phyloP scores from a whole-genome alignment of 2,797 vertebrate genomes.

The Lacerta agilis region DNA sequence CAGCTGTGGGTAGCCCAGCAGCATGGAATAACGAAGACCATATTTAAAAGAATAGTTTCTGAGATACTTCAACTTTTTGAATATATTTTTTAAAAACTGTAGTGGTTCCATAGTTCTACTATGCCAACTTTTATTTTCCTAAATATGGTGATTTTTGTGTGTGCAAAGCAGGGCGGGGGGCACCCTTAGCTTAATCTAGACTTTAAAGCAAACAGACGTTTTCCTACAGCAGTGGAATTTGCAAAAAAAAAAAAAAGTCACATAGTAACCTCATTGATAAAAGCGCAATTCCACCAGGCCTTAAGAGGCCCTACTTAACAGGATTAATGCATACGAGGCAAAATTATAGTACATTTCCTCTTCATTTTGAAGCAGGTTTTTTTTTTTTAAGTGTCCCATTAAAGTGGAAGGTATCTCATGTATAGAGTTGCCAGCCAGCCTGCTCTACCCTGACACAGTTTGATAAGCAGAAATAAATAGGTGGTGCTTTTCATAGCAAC shows the following conservation, averaged over 20 bases:
- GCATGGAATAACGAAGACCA: slow-evolving; percentile 78
- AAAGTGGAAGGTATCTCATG: slow-evolving; percentile 52
- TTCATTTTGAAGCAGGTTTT: slow-evolving; percentile 53
- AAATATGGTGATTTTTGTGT: slow-evolving; percentile 82
- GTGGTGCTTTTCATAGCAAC: neutral
- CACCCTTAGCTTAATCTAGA: slow-evolving; percentile 80
- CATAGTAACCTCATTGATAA: slow-evolving; percentile 83
- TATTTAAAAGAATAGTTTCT: slow-evolving; percentile 77
- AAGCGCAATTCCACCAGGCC: slow-evolving; percentile 79
- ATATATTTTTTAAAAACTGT: slow-evolving; percentile 78
- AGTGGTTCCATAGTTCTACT: slow-evolving; percentile 78
- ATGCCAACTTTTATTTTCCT: slow-evolving; percentile 81
- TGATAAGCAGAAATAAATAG: neutral
- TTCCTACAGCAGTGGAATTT: slow-evolving; percentile 82
- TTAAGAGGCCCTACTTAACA: slow-evolving; percentile 77
- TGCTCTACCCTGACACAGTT: neutral
- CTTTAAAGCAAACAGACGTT: slow-evolving; percentile 83
- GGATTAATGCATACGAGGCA: slow-evolving; percentile 65
- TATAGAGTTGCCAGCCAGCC: neutral
- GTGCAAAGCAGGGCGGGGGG: no score
- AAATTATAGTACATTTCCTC: slow-evolving; percentile 57
- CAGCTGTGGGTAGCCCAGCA: slow-evolving; percentile 75
- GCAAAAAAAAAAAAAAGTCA: slow-evolving; percentile 65
- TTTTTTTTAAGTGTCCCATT: slow-evolving; percentile 39
- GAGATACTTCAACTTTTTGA: slow-evolving; percentile 71